These are phyloP conservation scores for Phalanger gymnotis DNA, from an alignment of 2,797 vertebrate species.

Conservation along the genomic window DNA sequence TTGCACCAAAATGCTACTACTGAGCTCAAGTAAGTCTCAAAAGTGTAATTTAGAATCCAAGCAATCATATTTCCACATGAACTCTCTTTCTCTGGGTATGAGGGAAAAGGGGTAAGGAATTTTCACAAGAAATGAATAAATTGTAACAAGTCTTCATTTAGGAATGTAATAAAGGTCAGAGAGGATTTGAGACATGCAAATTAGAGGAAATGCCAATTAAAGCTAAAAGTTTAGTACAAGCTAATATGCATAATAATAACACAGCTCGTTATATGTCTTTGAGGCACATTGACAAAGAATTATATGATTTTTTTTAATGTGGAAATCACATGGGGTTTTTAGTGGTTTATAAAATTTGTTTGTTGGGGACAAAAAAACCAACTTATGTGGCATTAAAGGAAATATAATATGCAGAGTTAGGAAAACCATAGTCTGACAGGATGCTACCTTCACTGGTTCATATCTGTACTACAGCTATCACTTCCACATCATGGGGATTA, in stretches of 20 bases:
- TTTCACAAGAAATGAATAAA: neutral
- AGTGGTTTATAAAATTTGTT: neutral
- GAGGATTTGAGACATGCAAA: neutral
- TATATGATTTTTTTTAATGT: neutral
- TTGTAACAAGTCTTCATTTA: neutral
- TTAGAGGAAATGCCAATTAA: neutral
- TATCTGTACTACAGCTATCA: neutral
- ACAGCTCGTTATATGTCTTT: neutral
- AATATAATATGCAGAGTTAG: neutral
- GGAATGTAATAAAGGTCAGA: neutral
- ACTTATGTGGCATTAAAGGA: neutral
- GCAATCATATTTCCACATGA: neutral
- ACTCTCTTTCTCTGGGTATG: neutral
- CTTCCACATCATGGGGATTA: neutral
- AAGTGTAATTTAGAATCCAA: neutral
- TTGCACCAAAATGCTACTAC: conserved; percentile 71
- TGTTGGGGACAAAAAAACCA: neutral
- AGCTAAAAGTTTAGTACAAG: neutral
- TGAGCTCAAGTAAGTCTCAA: conserved; percentile 86
- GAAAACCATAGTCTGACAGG: neutral
- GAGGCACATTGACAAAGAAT: neutral
- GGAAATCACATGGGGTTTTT: neutral
- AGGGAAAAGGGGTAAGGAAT: neutral
- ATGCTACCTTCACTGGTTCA: neutral
- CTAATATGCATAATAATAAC: neutral